phyloP scores from a whole-genome alignment of 2,888 invertebrate genomes.

The Yponomeuta plumbellus region DNA sequence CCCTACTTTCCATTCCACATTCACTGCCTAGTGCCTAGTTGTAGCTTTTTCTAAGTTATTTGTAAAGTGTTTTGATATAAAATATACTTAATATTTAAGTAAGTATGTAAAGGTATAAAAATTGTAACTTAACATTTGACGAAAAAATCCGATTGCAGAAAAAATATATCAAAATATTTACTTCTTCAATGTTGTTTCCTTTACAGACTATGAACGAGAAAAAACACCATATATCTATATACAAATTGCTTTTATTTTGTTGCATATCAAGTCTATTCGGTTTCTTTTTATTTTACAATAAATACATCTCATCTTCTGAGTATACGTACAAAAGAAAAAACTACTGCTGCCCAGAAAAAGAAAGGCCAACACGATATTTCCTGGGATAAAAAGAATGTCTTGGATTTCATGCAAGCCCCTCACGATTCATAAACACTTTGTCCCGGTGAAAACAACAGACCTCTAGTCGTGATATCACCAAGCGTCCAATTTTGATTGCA shows the following conservation, averaged over 20 bases:
- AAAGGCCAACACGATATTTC: conserved; percentile 59
- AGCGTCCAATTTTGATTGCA: conserved; percentile 56
- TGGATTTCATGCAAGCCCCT: conserved; percentile 51
- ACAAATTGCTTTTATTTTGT: conserved; percentile 72
- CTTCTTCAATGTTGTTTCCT: conserved; percentile 36
- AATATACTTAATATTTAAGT: neutral
- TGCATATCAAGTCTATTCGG: conserved; percentile 68
- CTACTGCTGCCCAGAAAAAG: conserved; percentile 52
- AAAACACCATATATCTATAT: conserved; percentile 41
- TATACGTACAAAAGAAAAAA: conserved; percentile 48
- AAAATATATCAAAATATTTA: conserved; percentile 33
- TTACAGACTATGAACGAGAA: conserved; percentile 20
- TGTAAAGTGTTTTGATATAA: conserved; percentile 4
- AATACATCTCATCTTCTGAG: conserved; percentile 68
- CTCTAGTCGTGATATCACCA: conserved; percentile 44
- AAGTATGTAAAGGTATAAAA: neutral
- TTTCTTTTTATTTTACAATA: conserved; percentile 70
- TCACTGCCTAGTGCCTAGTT: conserved; percentile 14
- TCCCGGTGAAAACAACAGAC: conserved; percentile 42
- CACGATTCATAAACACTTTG: conserved; percentile 49
- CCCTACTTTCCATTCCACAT: neutral
- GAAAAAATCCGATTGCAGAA: conserved; percentile 19
- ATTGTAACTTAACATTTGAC: neutral
- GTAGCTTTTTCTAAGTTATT: conserved; percentile 6
- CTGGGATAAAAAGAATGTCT: conserved; percentile 52